Conservation (phyloP, 2,113 vertebrate species). For the Cygnus atratus region DNA sequence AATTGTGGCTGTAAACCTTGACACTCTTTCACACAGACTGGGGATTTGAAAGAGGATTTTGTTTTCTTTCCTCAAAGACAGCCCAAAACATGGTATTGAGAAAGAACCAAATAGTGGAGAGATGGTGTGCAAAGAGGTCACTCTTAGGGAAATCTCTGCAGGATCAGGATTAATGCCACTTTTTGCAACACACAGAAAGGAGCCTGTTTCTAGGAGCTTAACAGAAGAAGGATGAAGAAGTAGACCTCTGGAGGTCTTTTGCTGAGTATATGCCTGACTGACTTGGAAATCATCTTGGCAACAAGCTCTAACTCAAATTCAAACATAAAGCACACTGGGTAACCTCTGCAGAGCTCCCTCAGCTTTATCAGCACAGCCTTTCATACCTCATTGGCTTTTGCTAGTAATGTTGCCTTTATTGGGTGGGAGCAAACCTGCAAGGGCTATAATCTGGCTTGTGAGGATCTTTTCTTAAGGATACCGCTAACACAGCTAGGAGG, state of each 20-base stretch:
- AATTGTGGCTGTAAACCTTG: slow-evolving; percentile 77
- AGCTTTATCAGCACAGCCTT: slow-evolving; percentile 9
- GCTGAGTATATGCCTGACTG: background rate
- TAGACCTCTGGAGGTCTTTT: slow-evolving; percentile 6
- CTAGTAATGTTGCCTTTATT: background rate
- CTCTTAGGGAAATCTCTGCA: background rate
- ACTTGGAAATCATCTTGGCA: slow-evolving; percentile 26
- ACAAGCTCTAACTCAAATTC: slow-evolving; percentile 1
- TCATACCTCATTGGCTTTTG: slow-evolving; percentile 11
- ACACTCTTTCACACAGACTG: slow-evolving; percentile 49
- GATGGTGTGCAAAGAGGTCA: background rate
- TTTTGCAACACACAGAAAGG: background rate
- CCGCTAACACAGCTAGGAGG: background rate
- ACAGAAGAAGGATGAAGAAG: background rate
- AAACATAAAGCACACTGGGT: background rate
- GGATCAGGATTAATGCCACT: background rate
- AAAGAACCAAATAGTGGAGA: background rate
- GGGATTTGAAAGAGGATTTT: slow-evolving; percentile 24
- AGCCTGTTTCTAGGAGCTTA: background rate
- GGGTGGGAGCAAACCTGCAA: background rate
- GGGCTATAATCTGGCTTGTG: background rate
- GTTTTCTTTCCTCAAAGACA: slow-evolving; percentile 16
- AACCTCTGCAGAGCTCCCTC: slow-evolving; percentile 23
- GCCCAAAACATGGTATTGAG: background rate
- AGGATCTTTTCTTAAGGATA: slow-evolving; percentile 4